Conservation (phyloP, 1,140 invertebrate species). For the Bombus huntii region DNA sequence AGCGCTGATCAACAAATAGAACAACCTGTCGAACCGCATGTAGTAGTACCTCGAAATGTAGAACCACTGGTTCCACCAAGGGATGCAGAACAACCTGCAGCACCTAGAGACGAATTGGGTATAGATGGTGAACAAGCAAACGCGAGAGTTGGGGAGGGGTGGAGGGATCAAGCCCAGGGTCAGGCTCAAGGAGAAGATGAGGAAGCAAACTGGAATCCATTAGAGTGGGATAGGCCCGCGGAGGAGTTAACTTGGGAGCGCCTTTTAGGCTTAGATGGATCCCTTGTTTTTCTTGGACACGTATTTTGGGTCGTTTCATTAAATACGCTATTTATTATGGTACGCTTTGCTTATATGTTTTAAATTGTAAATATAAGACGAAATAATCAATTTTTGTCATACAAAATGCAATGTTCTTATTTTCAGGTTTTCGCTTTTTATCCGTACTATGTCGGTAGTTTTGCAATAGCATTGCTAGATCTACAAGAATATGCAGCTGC, state of each 20-base stretch:
- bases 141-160: conserved; percentile 72
- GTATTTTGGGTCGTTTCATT: conserved; percentile 99
- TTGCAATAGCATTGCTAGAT: conserved; percentile 90
- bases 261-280: conserved; percentile 97
- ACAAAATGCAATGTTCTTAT: conserved; percentile 7
- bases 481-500: conserved; percentile 89
- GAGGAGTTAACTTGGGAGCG: conserved; percentile 99
- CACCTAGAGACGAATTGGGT: conserved; percentile 62
- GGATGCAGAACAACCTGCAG: conserved; percentile 33
- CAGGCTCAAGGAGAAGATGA: conserved; percentile 86
- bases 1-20: conserved; percentile 30
- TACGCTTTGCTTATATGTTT: conserved; percentile 78
- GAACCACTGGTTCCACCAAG: conserved; percentile 50
- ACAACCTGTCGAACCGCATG: neutral
- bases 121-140: conserved; percentile 63
- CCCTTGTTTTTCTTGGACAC: conserved; percentile 98
- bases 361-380: neutral
- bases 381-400: neutral
- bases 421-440: conserved; percentile 93
- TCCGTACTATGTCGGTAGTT: conserved; percentile 97
- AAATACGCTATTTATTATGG: conserved; percentile 97
- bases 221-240: conserved; percentile 98
- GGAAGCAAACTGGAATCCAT: conserved; percentile 98
- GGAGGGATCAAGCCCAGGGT: conserved; percentile 79
- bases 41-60: conserved; percentile 12